These are phyloP conservation scores for Hiodon tergisus DNA, from an alignment of 2,113 vertebrate species.

Conservation along the genomic window DNA sequence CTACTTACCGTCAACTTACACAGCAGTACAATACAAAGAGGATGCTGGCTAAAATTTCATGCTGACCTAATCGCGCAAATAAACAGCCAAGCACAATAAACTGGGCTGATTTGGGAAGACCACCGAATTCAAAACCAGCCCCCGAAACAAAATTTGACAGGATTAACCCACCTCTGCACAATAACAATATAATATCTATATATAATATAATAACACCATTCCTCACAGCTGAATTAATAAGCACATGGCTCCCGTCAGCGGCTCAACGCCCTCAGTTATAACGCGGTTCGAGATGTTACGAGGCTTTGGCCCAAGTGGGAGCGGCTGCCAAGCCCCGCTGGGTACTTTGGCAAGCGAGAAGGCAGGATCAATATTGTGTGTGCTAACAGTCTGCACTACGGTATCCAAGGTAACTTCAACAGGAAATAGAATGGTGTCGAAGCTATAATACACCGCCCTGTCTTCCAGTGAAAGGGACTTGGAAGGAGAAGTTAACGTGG, in stretches of 20 bases:
- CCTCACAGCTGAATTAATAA: constrained; percentile 38
- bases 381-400: background rate
- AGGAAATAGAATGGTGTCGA: constrained; percentile 33
- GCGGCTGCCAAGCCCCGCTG: background rate
- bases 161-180: constrained; percentile 39
- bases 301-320: constrained; percentile 40
- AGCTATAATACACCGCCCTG: constrained; percentile 36
- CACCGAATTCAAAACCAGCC: background rate
- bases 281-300: constrained; percentile 35
- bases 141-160: constrained; percentile 37
- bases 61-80: constrained; percentile 38
- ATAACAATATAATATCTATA: constrained; percentile 33
- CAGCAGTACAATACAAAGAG: constrained; percentile 41
- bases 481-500: constrained; percentile 39
- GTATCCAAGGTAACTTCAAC: constrained; percentile 40
- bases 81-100: background rate
- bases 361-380: background rate
- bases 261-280: constrained; percentile 37
- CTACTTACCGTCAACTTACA: constrained; percentile 30
- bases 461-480: constrained; percentile 50
- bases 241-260: constrained; percentile 37
- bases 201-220: no score
- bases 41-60: constrained; percentile 39
- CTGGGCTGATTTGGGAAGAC: background rate
- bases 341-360: background rate